Percentiles rank a stretch among this genome's conserved stretches.
phyloP scores from a whole-genome alignment of 1,140 invertebrate genomes.

The Meloidogyne floridensis region DNA sequence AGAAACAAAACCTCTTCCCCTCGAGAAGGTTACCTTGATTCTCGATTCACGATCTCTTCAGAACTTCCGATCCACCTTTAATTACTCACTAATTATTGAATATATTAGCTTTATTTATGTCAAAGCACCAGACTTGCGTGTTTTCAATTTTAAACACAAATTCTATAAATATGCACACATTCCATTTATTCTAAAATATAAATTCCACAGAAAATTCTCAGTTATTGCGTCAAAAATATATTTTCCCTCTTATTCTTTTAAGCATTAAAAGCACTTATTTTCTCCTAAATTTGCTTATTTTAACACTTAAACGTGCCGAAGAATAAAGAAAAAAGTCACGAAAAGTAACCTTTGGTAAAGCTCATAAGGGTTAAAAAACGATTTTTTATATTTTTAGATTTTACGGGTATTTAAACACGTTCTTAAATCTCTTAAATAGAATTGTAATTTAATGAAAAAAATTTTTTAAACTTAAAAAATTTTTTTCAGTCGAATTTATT shows the following conservation, averaged over 20 bases:
- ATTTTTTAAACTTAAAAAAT: too few relatives aligned
- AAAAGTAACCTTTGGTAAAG: not conserved
- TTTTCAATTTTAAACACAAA: too few relatives aligned
- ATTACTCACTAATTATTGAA: too few relatives aligned
- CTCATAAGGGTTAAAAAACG: not conserved
- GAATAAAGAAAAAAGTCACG: not conserved
- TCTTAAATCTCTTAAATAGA: too few relatives aligned
- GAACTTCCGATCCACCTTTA: too few relatives aligned
- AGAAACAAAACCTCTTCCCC: too few relatives aligned
- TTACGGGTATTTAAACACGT: not conserved
- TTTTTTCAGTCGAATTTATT: too few relatives aligned
- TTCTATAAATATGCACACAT: not conserved
- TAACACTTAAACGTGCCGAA: not conserved
- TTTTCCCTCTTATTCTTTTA: not conserved
- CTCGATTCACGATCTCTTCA: too few relatives aligned
- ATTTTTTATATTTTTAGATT: not conserved
- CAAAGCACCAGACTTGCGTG: too few relatives aligned
- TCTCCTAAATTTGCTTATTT: not conserved
- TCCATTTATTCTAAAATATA: not conserved
- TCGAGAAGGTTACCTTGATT: too few relatives aligned
- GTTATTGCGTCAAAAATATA: not conserved
- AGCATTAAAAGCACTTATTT: constrained; percentile 8
- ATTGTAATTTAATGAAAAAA: too few relatives aligned
- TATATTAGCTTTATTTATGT: too few relatives aligned
- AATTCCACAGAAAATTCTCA: not conserved